These are phyloP conservation scores for Brenthis ino DNA, from an alignment of 2,888 invertebrate genomes.

Conservation along the genomic window DNA sequence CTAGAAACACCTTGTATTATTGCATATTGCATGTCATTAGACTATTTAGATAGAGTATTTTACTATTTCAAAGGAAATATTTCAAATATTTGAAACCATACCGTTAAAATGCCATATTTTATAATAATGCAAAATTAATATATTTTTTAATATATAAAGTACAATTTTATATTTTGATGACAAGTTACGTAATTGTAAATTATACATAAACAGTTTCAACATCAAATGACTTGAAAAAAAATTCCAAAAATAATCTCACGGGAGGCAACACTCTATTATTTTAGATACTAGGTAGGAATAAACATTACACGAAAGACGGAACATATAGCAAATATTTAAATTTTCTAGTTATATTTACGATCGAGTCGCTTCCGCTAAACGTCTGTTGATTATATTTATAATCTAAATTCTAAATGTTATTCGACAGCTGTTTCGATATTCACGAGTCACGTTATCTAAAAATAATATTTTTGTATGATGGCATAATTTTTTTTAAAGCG, in stretches of 20 bases:
- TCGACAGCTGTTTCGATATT: slow-evolving; percentile 18
- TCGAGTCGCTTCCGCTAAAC: slow-evolving; percentile 24
- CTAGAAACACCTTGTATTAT: slow-evolving; percentile 22
- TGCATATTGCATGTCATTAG: slow-evolving; percentile 22
- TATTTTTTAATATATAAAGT: no score
- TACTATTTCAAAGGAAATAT: slow-evolving; percentile 6
- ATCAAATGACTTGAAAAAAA: not conserved
- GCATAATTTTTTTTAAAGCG: not conserved
- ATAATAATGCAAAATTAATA: no score
- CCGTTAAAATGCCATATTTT: not conserved
- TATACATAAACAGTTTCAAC: not conserved
- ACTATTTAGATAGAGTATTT: slow-evolving; percentile 11
- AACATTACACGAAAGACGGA: not conserved
- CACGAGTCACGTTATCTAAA: not conserved
- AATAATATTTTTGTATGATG: not conserved
- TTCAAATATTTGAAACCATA: not conserved
- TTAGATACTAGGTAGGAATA: not conserved
- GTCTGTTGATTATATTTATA: slow-evolving; percentile 6
- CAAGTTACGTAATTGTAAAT: not conserved
- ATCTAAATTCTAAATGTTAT: slow-evolving; percentile 5
- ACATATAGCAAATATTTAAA: slow-evolving; percentile 22
- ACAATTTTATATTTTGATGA: not conserved
- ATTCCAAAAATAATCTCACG: slow-evolving; percentile 17
- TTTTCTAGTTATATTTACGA: slow-evolving; percentile 14
- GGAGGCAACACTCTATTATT: slow-evolving; percentile 11